Base-by-base conservation (phyloP, 2,888 invertebrate species). In the Dicyrtomina minuta region DNA sequence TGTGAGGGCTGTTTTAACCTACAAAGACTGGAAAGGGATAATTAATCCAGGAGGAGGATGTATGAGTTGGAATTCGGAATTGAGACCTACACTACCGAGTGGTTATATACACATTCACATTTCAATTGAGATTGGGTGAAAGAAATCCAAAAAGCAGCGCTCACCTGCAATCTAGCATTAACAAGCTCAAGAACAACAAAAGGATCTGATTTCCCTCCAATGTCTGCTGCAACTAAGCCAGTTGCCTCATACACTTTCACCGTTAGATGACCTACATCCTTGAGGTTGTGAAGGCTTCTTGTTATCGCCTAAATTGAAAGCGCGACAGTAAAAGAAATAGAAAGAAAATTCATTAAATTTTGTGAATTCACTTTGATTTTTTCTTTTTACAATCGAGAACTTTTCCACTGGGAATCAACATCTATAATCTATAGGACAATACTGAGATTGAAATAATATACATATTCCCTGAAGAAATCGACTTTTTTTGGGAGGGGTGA, bases 191-290 rank as follows among this genome's bases (percentile, higher is more conserved):
- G 82, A 0, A 99, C 97, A 83, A 96, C 97, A 83, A 98, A 99
- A 0, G 99, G 99, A 83, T 99, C 99, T 58, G 96, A 96, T 82
- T 98, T 98, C 1, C 97, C 97, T 0, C 96, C 96, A 49, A 98
- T 85, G 81, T 99, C 98, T 0, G 97, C 96, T 0, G 97, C 91
- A 0, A 92, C 93, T 27, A 99, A 84, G 1, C 95, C 96, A 79
- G 87, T 86, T 10, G 89, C 89, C 80, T 86, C 84, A 77, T 82
- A 84, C 1, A 97, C 96, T 84, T 96, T 96, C 0, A 97, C 94
- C 22, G 93, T 93, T 0, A 98, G 85, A 85, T 94, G 92, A 0
- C 98, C 98, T 1, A 98, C 91, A 80, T 98, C 97, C 74, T 89
- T 86, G 0, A 92, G 79, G 80, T 90, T 88, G 78, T 88, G 87